These are phyloP conservation scores for Nasonia longicornis DNA, from an alignment of 1,140 invertebrate genomes.

Conservation along the genomic window DNA sequence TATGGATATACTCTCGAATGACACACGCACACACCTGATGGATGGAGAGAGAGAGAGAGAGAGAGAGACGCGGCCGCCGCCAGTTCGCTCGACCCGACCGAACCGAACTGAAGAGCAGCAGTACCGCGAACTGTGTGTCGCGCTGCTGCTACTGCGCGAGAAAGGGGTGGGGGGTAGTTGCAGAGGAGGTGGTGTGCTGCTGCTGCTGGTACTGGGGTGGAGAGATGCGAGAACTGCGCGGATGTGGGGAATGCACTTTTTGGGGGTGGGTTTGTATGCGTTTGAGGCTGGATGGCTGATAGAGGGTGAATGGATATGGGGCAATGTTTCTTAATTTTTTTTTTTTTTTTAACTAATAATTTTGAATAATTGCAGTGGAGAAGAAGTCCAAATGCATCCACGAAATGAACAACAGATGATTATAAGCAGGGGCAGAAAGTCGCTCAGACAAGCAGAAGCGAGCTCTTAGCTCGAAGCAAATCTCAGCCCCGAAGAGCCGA, in stretches of 20 bases:
- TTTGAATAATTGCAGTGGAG: too few relatives aligned
- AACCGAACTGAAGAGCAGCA: background rate
- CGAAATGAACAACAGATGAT: background rate
- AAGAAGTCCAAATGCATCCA: background rate
- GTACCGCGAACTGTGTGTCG: background rate
- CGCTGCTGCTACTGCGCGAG: background rate
- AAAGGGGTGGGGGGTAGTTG: background rate
- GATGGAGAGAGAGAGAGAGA: background rate
- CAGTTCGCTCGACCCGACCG: slow-evolving; percentile 4
- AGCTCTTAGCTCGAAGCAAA: background rate
- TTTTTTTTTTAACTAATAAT: too few relatives aligned
- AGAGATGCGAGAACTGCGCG: background rate
- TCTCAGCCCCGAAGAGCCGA: background rate
- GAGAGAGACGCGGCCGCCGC: background rate
- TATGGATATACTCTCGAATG: too few relatives aligned
- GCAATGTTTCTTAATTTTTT: too few relatives aligned
- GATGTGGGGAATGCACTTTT: background rate
- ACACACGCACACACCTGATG: too few relatives aligned
- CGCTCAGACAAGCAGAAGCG: background rate
- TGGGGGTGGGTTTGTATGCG: background rate
- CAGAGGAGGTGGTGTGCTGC: background rate
- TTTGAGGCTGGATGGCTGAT: too few relatives aligned
- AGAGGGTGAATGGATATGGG: too few relatives aligned
- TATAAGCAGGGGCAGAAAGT: background rate
- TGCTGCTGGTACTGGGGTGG: background rate